These are phyloP conservation scores for Mormyrops boulengeri DNA, from an alignment of 2,797 vertebrate genomes.

Conservation along the genomic window DNA sequence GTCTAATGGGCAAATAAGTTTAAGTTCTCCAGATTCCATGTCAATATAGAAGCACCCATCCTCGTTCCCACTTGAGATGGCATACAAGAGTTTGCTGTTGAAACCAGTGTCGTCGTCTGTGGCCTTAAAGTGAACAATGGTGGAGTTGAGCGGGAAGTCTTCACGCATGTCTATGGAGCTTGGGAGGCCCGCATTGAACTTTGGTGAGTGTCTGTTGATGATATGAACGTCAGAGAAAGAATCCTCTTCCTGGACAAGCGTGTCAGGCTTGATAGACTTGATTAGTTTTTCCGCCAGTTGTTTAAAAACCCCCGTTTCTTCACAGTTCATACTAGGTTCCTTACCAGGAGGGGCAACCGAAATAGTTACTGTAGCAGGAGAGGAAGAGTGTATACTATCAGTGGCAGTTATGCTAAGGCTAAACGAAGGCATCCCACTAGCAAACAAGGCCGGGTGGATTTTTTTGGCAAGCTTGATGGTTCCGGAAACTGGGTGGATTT, in stretches of 20 bases:
- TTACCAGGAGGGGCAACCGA: constrained; percentile 63
- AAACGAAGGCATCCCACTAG: constrained; percentile 52
- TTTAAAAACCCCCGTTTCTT: constrained; percentile 77
- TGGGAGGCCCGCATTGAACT: constrained; percentile 72
- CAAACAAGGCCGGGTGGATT: constrained; percentile 53
- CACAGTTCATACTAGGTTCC: constrained; percentile 63
- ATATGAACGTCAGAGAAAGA: constrained; percentile 73
- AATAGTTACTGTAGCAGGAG: constrained; percentile 73
- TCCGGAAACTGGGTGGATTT: constrained; percentile 75
- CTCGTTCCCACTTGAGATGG: constrained; percentile 83
- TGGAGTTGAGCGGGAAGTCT: constrained; percentile 62
- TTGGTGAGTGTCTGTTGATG: constrained; percentile 77
- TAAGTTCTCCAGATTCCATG: constrained; percentile 75
- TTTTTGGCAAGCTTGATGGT: constrained; percentile 64
- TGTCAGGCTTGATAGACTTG: constrained; percentile 71
- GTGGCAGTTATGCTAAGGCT: constrained; percentile 75
- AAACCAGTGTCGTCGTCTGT: constrained; percentile 79
- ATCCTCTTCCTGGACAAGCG: constrained; percentile 68
- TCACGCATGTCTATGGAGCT: constrained; percentile 77
- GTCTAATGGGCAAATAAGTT: constrained; percentile 74
- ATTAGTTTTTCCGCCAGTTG: constrained; percentile 81
- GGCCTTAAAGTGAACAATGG: constrained; percentile 72
- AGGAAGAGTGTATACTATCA: constrained; percentile 78
- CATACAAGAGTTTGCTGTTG: constrained; percentile 78
- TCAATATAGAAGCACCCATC: constrained; percentile 83